phyloP scores from a whole-genome alignment of 1,140 invertebrate species.

The Polyergus mexicanus region DNA sequence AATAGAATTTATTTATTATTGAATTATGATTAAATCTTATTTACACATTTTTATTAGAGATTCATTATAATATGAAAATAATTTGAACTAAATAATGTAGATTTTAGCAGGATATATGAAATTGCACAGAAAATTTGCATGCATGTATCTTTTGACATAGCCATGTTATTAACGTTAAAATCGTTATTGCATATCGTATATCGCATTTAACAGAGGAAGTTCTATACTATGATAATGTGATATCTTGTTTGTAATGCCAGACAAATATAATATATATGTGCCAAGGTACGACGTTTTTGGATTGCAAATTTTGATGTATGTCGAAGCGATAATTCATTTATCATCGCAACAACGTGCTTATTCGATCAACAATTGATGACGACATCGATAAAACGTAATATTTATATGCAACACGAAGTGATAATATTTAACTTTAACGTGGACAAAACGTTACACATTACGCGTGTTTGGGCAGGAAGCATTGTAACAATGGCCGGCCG shows the following conservation, averaged over 20 bases:
- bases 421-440: constrained; percentile 58
- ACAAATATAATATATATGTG: background rate
- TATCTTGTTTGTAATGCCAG: constrained; percentile 40
- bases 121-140: too few species aligned
- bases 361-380: constrained; percentile 53
- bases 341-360: constrained; percentile 38
- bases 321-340: constrained; percentile 52
- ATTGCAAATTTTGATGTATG: constrained; percentile 56
- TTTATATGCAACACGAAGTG: constrained; percentile 47
- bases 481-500: constrained; percentile 29
- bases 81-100: background rate
- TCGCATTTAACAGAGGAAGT: constrained; percentile 25
- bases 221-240: constrained; percentile 39
- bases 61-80: background rate
- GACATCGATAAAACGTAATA: constrained; percentile 47
- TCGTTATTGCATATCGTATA: constrained; percentile 29
- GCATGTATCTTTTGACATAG: background rate
- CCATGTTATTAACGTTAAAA: constrained; percentile 10
- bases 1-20: background rate
- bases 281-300: constrained; percentile 32
- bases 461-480: constrained; percentile 24
- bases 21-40: background rate
- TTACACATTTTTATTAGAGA: background rate
- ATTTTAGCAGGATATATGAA: background rate
- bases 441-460: constrained; percentile 49